Evolutionary conservation across 1,140 invertebrate genomes (phyloP).

Genomic region (Oryzaephilus surinamensis): DNA sequence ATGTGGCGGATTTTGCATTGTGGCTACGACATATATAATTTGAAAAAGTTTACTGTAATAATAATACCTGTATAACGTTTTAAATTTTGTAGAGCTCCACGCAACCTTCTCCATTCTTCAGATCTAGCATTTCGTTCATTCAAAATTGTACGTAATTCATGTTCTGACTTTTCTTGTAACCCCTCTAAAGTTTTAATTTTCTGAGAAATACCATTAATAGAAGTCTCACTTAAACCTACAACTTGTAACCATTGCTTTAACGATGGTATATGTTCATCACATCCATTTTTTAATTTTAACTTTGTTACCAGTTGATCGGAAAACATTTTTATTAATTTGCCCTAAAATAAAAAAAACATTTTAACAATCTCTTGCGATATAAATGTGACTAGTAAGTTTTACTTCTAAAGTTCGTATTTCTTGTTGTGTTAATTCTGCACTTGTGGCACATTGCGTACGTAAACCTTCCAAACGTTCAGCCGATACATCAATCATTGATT

Average conservation of each 20-base stretch:
- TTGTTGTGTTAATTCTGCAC: slow-evolving; percentile 84
- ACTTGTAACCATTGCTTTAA: slow-evolving; percentile 84
- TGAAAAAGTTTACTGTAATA: neutral
- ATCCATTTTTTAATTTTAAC: slow-evolving; percentile 52
- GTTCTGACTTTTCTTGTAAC: slow-evolving; percentile 71
- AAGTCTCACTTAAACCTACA: slow-evolving; percentile 52
- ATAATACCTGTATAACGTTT: slow-evolving; percentile 65
- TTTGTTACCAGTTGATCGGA: slow-evolving; percentile 82
- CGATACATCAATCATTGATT: slow-evolving; percentile 92
- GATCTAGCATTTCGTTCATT: slow-evolving; percentile 52
- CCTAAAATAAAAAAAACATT: slow-evolving; percentile 47
- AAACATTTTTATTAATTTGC: slow-evolving; percentile 88
- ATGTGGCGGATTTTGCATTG: neutral
- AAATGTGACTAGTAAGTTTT: slow-evolving; percentile 17
- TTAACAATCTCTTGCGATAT: slow-evolving; percentile 4
- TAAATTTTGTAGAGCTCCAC: slow-evolving; percentile 73
- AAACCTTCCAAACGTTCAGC: slow-evolving; percentile 83
- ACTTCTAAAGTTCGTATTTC: slow-evolving; percentile 91
- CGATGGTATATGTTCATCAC: slow-evolving; percentile 56
- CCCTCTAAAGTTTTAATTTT: slow-evolving; percentile 62
- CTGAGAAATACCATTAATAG: slow-evolving; percentile 42
- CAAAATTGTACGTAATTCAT: slow-evolving; percentile 66
- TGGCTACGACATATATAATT: no score
- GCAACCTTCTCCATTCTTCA: slow-evolving; percentile 70
- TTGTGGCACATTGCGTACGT: slow-evolving; percentile 83